Evolutionary conservation across 2,888 invertebrate species (phyloP), one percentile per base, ranked within the genome.

Genomic region (Maniola hyperantus): DNA sequence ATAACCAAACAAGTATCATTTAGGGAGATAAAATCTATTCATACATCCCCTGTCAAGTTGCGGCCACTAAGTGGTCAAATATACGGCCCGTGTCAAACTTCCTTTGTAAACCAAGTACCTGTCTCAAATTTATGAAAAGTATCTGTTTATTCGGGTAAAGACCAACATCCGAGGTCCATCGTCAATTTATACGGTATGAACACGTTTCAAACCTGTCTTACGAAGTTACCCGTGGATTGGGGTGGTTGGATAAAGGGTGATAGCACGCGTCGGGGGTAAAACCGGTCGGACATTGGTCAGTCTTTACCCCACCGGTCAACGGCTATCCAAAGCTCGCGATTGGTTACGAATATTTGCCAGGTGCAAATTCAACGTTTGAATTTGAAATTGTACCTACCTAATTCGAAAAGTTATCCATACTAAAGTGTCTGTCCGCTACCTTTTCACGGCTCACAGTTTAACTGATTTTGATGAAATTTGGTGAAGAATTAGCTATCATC

Each of bases 241-340:
- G 79, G 79, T 78, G 74, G 76, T 68, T 71, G 72, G 71, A 74
- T 77, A 78, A 71, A 77, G 83, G 70, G 69, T 69, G 53, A 58
- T 7, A 20, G 61, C 87, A 87, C 87, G 89, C 79, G 88, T 77
- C 79, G 73, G 71, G 71, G 71, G 64, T 55, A 61, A 76, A 88
- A 91, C 90, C 88, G 90, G 90, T 90, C 82, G 78, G 79, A 78
- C 77, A 91, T 88, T 92, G 92, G 92, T 86, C 89, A 90, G 81
- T 73, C 67, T 39, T 39, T 66, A 57, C 63, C 65, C 68, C 34
- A 67, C 53, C 57, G 65, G 63, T 65, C 62, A 34, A 13, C 51
- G 67, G 72, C 68, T 70, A 74, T 69, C 66, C 70, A 64, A 61
- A 67, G 13, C 65, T 66, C 48, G 70, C 71, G 66, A 89, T 89